Conservation (phyloP, 2,888 invertebrate species). For the Adelphocoris suturalis region DNA sequence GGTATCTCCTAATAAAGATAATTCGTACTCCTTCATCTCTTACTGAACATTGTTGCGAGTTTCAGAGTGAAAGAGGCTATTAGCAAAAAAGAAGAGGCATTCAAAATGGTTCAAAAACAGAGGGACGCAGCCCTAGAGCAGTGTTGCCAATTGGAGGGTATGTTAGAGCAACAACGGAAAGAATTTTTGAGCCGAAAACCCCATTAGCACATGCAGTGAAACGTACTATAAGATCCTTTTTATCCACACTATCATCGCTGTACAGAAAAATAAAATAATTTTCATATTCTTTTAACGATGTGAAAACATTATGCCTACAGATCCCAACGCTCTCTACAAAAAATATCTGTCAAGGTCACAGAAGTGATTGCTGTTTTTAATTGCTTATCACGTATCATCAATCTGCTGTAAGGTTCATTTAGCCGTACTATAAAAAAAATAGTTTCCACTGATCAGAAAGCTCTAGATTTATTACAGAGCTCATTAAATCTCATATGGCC, state of each 20-base stretch:
- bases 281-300: slow-evolving; percentile 33
- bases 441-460: too few species aligned
- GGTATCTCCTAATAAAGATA: too few species aligned
- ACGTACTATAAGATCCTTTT: slow-evolving; percentile 5
- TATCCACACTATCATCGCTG: background rate
- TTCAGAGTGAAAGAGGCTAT: slow-evolving; percentile 89
- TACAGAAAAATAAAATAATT: slow-evolving; percentile 60
- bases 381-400: too few species aligned
- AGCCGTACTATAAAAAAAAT: too few species aligned
- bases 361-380: too few species aligned
- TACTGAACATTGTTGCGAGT: slow-evolving; percentile 65
- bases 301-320: background rate
- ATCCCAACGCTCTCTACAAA: background rate
- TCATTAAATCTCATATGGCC: too few species aligned
- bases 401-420: too few species aligned
- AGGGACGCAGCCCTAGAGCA: slow-evolving; percentile 85
- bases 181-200: slow-evolving; percentile 68
- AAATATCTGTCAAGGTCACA: too few species aligned
- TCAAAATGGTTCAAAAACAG: slow-evolving; percentile 86
- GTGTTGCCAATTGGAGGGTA: slow-evolving; percentile 86
- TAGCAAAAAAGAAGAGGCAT: slow-evolving; percentile 88
- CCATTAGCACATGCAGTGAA: background rate
- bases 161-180: slow-evolving; percentile 81
- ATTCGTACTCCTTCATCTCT: too few species aligned
- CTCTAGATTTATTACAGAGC: too few species aligned